A percentile compares a stretch with the other conserved stretches of the same genome.
Evolutionary conservation across 2,888 invertebrate species (phyloP).

Genomic region (Steinernema hermaphroditum): DNA sequence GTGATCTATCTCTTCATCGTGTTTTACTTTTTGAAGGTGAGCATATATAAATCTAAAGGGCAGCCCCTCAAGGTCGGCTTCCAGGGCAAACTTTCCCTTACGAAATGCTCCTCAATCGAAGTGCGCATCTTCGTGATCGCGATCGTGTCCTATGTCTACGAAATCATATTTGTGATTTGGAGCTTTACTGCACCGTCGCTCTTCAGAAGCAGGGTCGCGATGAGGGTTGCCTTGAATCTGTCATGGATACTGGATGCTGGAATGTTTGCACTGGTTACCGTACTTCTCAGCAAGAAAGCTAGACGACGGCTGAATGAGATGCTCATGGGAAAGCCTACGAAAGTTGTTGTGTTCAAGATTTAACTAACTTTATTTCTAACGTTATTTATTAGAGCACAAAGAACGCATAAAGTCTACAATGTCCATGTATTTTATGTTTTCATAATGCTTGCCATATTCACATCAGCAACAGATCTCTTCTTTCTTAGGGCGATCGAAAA

Average conservation of each 20-base stretch:
- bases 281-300: not conserved
- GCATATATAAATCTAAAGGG: not conserved
- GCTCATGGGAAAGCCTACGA: not conserved
- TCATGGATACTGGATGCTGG: not conserved
- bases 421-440: not conserved
- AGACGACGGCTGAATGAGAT: not conserved
- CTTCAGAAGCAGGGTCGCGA: not conserved
- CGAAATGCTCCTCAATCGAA: no score
- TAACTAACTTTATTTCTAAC: not conserved
- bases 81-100: not conserved
- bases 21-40: not conserved
- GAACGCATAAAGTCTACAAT: not conserved
- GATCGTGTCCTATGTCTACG: not conserved
- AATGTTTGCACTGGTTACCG: slow-evolving; percentile 1
- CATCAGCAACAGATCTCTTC: no score
- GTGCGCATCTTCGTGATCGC: not conserved
- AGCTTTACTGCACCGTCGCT: not conserved
- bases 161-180: not conserved
- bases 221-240: not conserved
- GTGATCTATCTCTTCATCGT: not conserved
- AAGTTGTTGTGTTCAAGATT: not conserved
- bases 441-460: not conserved
- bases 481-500: no score
- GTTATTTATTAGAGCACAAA: not conserved
- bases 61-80: not conserved